These are phyloP conservation scores for Edolisoma coerulescens DNA, from an alignment of 2,113 vertebrate genomes.

Conservation along the genomic window DNA sequence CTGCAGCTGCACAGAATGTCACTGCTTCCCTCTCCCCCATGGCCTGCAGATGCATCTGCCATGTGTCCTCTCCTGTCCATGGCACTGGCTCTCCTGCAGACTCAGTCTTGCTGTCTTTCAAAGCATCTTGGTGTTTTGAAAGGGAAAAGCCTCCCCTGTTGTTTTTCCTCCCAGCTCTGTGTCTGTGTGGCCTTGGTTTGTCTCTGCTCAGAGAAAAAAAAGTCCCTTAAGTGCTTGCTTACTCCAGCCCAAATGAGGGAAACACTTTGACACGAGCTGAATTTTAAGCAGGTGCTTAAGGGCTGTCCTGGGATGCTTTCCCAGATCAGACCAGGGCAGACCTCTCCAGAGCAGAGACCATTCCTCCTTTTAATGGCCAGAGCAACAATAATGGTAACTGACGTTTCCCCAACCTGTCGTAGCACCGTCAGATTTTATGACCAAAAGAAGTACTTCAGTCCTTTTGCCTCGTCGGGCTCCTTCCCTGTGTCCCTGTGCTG, in stretches of 20 bases:
- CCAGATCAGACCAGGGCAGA: not conserved
- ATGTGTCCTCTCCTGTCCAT: rapidly evolving
- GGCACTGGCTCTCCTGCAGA: not conserved
- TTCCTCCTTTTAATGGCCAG: conserved; percentile 3
- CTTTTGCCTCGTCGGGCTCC: not conserved
- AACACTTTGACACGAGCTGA: not conserved
- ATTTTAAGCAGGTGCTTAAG: not conserved
- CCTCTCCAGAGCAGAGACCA: not conserved
- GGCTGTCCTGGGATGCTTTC: conserved; percentile 39
- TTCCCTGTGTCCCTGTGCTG: rapidly evolving
- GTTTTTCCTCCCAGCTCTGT: not conserved
- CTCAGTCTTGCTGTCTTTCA: not conserved
- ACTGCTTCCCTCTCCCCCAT: not conserved
- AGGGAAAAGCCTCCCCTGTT: not conserved
- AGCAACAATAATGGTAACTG: not conserved
- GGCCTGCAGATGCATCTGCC: not conserved
- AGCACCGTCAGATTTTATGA: not conserved
- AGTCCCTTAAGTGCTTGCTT: not conserved
- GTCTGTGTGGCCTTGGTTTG: not conserved
- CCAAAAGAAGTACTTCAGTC: not conserved
- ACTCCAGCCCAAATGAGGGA: not conserved
- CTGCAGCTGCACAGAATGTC: not conserved
- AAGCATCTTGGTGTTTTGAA: not conserved
- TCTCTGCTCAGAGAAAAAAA: not conserved
- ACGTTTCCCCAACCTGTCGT: conserved; percentile 2